Evolutionary conservation across 2,797 vertebrate genomes (phyloP).

Genomic region (Furcifer pardalis): DNA sequence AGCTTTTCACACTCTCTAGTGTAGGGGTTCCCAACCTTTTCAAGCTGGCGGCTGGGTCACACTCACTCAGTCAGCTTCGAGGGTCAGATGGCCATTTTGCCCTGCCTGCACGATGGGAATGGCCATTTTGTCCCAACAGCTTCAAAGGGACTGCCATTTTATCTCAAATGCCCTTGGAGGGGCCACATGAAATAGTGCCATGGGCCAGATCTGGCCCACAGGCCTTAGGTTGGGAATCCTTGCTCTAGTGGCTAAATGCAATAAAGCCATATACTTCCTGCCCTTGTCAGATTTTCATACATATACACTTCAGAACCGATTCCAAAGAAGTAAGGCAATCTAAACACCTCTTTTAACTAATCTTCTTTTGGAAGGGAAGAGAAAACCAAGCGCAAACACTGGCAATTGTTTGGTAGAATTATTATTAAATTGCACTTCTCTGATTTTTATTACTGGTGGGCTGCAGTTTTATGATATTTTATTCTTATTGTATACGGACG

Average conservation of each 20-base stretch:
- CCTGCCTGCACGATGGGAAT: no score
- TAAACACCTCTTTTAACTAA: background rate
- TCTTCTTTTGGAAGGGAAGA: background rate
- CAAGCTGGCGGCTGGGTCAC: no score
- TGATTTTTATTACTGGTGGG: background rate
- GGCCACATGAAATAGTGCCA: no score
- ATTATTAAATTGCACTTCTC: background rate
- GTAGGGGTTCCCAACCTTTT: no score
- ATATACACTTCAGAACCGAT: background rate
- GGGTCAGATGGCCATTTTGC: no score
- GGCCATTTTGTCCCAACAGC: no score
- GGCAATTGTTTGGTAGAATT: background rate
- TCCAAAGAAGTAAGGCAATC: background rate
- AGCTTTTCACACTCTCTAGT: background rate
- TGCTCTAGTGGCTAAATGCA: background rate
- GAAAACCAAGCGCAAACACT: background rate
- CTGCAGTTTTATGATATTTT: background rate
- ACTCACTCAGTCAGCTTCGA: no score
- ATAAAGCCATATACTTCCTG: background rate
- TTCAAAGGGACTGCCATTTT: no score
- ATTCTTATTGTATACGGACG: background rate
- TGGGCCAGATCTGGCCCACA: no score
- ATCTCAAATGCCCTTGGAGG: no score
- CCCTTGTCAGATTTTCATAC: background rate
- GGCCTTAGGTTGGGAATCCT: no score